Base-by-base conservation (phyloP, 1,140 invertebrate genomes). In the Patella vulgata region DNA sequence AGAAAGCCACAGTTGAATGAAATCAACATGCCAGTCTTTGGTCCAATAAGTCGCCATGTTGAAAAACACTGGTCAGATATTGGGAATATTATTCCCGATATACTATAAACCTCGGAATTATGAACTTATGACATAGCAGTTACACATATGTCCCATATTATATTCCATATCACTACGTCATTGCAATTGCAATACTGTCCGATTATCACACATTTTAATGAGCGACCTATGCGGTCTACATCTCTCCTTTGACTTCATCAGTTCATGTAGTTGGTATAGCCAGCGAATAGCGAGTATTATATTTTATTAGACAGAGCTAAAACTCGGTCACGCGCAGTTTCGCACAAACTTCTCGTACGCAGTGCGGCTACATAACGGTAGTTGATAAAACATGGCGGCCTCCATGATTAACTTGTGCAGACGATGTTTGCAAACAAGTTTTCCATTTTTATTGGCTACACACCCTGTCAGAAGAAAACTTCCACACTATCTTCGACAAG, bases 1-100 rank as follows among this genome's bases (percentile, higher is more conserved):
- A 58, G 55, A 56, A 55, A 54, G 28, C 33, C 33, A 36, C 6
- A 36, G 5, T 36, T 5, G 5, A 36, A 36, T 36, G 33, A 36
- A 5, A 36, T 36, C 33, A 36, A 36, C 33, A 36, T 36, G 33
- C 33, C 33, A 36, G 33, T 5, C 14, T 36, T 36, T 36, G 14
- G 46, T 46, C 50, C 43, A 58, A 65, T 43, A 54, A 59, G 73
- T 65, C 70, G 73, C 70, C 70, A 73, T 75, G 70, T 75, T 73
- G 66, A 67, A 72, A 63, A 69, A 67, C 55, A 48, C 61, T 48
- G 51, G 46, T 25, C 50, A 48, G 59, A 63, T 40, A 33, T 25
- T n/a, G 59, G 40, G 21, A 8, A 36, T 14, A 36, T 8, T 36
- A 36, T 8, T 8, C 33, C 14, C 33, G 14, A 36, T n/a, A n/a